Conservation (phyloP, 1,140 invertebrate genomes). For the Drosophila sproati region DNA sequence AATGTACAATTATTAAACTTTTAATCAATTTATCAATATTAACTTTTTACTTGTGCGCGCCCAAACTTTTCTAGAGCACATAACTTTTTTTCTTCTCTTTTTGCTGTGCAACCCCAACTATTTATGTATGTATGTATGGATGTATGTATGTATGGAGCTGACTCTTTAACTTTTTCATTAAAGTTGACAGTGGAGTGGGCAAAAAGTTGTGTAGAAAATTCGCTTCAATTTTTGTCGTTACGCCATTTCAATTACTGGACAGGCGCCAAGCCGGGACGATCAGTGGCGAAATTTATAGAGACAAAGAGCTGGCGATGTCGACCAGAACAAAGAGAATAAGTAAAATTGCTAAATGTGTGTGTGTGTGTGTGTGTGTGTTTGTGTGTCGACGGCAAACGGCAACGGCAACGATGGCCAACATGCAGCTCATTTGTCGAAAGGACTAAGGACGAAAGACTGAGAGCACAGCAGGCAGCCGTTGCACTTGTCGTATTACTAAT, state of each 20-base stretch:
- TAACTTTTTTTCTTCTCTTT: conserved; percentile 9
- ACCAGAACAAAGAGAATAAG: conserved; percentile 72
- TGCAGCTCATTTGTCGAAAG: conserved; percentile 71
- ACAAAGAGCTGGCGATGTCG: conserved; percentile 59
- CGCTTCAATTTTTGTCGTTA: conserved; percentile 79
- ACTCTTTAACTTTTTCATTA: conserved; percentile 77
- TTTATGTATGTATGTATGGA: background rate
- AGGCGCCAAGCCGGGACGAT: conserved; percentile 76
- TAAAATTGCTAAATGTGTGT: conserved; percentile 61
- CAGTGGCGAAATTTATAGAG: conserved; percentile 78
- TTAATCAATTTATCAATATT: conserved; percentile 84
- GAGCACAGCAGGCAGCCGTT: conserved; percentile 42
- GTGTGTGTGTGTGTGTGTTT: conserved; percentile 26
- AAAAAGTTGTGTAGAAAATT: conserved; percentile 48
- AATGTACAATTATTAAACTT: conserved; percentile 79
- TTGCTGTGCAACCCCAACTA: conserved; percentile 15
- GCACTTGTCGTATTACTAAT: conserved; percentile 84
- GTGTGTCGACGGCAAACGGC: conserved; percentile 8
- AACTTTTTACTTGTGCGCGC: conserved; percentile 66
- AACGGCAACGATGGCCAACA: conserved; percentile 52
- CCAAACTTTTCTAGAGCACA: conserved; percentile 39
- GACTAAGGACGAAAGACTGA: background rate
- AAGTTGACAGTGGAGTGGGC: conserved; percentile 21
- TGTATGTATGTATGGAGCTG: conserved; percentile 3
- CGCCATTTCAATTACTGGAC: conserved; percentile 82